A percentile compares a stretch with the other conserved stretches of the same genome.
Evolutionary conservation across 2,113 vertebrate genomes (phyloP).

Genomic region (Ptyas mucosa): DNA sequence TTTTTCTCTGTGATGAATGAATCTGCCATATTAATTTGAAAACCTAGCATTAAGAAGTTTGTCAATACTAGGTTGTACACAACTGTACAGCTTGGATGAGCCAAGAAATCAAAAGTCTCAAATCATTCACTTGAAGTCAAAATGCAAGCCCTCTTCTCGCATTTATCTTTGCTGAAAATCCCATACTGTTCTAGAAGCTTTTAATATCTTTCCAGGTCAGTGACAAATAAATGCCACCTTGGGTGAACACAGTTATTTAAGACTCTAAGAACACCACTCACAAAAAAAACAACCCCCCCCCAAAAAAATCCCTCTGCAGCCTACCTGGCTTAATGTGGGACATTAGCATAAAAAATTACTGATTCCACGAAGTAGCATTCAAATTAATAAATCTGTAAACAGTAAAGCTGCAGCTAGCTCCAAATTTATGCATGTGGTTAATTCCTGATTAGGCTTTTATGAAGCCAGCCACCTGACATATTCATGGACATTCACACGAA

Average conservation of each 20-base stretch:
- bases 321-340: neutral
- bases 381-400: neutral
- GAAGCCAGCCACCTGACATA: neutral
- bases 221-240: neutral
- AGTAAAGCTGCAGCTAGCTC: neutral
- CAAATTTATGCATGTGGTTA: neutral
- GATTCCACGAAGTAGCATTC: neutral
- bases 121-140: neutral
- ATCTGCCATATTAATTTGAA: neutral
- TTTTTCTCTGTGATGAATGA: neutral
- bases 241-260: neutral
- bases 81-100: neutral
- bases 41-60: neutral
- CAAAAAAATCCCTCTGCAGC: neutral
- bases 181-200: neutral
- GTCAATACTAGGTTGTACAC: neutral
- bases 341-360: neutral
- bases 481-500: neutral
- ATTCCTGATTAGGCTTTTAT: neutral
- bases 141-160: neutral
- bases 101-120: neutral
- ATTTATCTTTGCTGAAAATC: neutral
- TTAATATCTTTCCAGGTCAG: neutral
- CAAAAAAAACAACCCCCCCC: no score
- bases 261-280: neutral